Percentiles rank a stretch among this genome's conserved stretches.
phyloP scores from a whole-genome alignment of 1,140 invertebrate genomes.

The Aphis gossypii region DNA sequence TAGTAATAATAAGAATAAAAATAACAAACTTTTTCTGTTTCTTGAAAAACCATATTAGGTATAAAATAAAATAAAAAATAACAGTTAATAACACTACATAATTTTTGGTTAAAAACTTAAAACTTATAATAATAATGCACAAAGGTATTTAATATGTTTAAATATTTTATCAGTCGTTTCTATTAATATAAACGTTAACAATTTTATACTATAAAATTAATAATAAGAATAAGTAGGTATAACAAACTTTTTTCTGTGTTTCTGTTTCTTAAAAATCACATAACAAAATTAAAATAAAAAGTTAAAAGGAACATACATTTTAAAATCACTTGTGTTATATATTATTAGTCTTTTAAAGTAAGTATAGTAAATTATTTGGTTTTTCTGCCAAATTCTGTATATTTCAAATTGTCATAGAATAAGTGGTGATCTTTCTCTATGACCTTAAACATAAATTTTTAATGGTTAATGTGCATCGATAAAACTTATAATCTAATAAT shows the following conservation, averaged over 20 bases:
- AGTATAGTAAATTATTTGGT: background rate
- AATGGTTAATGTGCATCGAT: background rate
- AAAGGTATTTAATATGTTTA: background rate
- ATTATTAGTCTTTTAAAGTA: too few relatives aligned
- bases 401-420: conserved; percentile 5
- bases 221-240: background rate
- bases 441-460: background rate
- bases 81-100: background rate
- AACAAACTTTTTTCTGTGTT: too few relatives aligned
- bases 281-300: conserved; percentile 1
- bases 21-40: background rate
- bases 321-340: background rate
- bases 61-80: background rate
- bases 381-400: background rate
- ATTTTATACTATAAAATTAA: background rate
- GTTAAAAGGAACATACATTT: background rate
- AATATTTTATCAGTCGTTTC: background rate
- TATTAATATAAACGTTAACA: background rate
- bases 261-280: too few relatives aligned
- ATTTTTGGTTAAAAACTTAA: background rate
- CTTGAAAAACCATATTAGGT: background rate
- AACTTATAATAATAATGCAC: conserved; percentile 3
- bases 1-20: background rate
- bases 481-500: background rate
- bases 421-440: background rate